Evolutionary conservation across 2,888 invertebrate species (phyloP).

Genomic region (Pristionchus entomophagus): DNA sequence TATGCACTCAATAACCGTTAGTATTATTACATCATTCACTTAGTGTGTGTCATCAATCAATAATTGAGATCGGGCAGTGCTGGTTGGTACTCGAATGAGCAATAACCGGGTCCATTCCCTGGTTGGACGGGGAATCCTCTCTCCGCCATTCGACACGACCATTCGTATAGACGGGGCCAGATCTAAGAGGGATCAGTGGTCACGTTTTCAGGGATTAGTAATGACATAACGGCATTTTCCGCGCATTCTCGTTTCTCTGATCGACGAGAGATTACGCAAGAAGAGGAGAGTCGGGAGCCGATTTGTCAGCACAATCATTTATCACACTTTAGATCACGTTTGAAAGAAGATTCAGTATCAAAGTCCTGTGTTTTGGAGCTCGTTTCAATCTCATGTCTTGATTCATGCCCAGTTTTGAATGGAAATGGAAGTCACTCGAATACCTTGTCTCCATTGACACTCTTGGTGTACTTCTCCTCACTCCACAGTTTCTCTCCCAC

Average conservation of each 20-base stretch:
- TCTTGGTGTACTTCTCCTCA: conserved; percentile 42
- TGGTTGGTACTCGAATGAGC: conserved; percentile 48
- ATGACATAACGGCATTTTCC: background rate
- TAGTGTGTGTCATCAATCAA: background rate
- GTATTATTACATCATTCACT: too few relatives aligned
- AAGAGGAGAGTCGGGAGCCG: too few relatives aligned
- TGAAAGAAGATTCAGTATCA: background rate
- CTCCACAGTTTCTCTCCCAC: conserved; percentile 50
- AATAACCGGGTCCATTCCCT: conserved; percentile 49
- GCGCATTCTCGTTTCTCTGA: too few relatives aligned
- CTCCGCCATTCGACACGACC: conserved; percentile 47
- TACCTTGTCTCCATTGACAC: conserved; percentile 10
- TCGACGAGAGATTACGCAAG: too few relatives aligned
- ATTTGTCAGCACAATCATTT: too few relatives aligned
- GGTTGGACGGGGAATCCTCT: conserved; percentile 50
- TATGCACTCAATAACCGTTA: too few relatives aligned
- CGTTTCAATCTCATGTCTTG: background rate
- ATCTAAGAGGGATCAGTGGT: too few relatives aligned
- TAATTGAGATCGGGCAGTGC: conserved; percentile 46
- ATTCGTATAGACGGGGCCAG: conserved; percentile 50
- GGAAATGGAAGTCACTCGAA: too few relatives aligned
- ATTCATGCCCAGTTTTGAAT: too few relatives aligned
- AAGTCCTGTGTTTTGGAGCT: background rate
- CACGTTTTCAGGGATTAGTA: too few relatives aligned
- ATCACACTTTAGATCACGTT: background rate